phyloP scores from a whole-genome alignment of 2,888 invertebrate species.

The Xanthorhoe spadicearia region DNA sequence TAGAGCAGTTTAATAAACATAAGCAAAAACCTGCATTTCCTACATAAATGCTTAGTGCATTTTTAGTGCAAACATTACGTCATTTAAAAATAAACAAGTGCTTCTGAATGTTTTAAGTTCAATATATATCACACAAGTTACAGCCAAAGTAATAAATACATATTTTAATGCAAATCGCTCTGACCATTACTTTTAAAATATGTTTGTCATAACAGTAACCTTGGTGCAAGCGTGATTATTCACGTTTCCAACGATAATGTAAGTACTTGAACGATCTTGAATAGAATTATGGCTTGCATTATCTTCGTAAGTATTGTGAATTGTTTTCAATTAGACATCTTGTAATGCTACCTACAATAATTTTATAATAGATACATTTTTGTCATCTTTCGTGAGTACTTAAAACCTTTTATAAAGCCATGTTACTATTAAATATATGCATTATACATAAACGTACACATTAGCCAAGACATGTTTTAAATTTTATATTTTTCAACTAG shows the following conservation, averaged over 20 bases:
- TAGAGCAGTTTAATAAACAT: too few species aligned
- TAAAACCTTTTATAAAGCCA: too few species aligned
- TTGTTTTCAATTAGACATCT: not conserved
- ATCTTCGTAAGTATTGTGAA: conserved; percentile 2
- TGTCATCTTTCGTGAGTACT: too few species aligned
- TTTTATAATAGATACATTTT: not conserved
- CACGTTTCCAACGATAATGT: conserved; percentile 49
- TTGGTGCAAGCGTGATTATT: conserved; percentile 51
- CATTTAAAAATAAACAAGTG: too few species aligned
- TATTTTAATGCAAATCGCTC: conserved; percentile 25
- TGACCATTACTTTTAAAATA: conserved; percentile 24
- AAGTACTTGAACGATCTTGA: conserved; percentile 29
- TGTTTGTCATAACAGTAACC: conserved; percentile 37
- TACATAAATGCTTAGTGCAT: too few species aligned
- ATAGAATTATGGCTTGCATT: conserved; percentile 26
- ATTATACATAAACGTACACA: not conserved
- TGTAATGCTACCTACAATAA: not conserved
- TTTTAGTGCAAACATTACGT: too few species aligned
- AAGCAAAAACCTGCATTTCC: too few species aligned
- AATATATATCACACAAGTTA: not conserved
- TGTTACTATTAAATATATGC: too few species aligned
- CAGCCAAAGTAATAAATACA: conserved; percentile 11
- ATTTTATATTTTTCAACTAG: too few species aligned
- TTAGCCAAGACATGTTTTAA: not conserved
- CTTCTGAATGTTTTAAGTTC: not conserved